Evolutionary conservation across 2,113 vertebrate genomes (phyloP), one percentile per base, ranked within the genome.

Genomic region (Urocitellus parryii): DNA sequence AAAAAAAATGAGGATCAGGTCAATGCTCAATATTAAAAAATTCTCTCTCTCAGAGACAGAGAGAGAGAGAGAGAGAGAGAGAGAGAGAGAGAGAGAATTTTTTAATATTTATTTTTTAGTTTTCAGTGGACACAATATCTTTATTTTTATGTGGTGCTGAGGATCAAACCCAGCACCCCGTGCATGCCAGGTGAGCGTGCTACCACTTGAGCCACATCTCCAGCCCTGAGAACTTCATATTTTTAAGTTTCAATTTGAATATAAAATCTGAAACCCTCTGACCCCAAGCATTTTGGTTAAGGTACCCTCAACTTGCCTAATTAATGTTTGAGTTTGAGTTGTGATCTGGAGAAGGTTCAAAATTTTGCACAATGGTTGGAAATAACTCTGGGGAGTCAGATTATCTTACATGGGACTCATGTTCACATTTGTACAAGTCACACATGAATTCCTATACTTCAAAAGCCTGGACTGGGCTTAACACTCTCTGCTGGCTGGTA

Each of bases 391-490:
- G 17, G 2, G 24, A 16, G 79, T 91, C 18, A 79, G 39, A 79
- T 32, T 70, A 8, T 48, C 10, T 92, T 88, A 39, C 13, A 92
- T 25, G 1, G n/a, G 74, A 61, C 73, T 67, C 18, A 13, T 53
- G 9, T 76, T 83, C 16, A 48, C 39, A 70, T 79, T 88, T 90
- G 48, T 37, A 34, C 4, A 77, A 11, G 5, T 87, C 88, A 6
- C 72, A 89, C 67, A n/a, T 34, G 18, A 96, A 91, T 77, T 88
- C 4, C 18, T 42, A 34, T 92, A 77, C 53, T 95, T 92, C 45
- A 87, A 81, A 96, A 65, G 14, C 18, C 56, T 65, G 7, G 5
- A 20, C 73, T 85, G 37, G 7, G 29, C 90, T 88, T 88, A 87
- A 84, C 2, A 42, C n/a, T 72, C 16, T 70, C 22, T 11, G 2